Percentiles rank a stretch among this genome's conserved stretches.
Conservation (phyloP, 2,797 vertebrate genomes). For the Manis javanica region DNA sequence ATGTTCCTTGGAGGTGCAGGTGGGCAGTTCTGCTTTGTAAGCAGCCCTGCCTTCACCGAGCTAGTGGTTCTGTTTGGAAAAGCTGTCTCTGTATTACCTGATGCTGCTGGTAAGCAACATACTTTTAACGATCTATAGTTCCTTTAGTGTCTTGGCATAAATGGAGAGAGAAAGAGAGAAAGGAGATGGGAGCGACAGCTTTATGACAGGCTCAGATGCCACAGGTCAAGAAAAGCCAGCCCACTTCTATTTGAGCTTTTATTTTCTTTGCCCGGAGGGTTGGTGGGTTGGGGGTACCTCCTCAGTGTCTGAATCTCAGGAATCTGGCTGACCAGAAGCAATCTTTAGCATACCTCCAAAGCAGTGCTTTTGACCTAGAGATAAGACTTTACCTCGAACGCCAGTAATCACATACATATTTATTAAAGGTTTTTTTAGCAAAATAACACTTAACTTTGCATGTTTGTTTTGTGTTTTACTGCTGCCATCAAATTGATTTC, state of each 20-base stretch:
- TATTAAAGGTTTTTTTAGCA: not conserved
- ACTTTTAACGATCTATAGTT: too few relatives aligned
- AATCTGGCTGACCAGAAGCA: too few relatives aligned
- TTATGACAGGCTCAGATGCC: not conserved
- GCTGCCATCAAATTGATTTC: not conserved
- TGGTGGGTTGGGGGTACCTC: rapidly evolving
- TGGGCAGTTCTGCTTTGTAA: too few relatives aligned
- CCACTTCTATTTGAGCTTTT: not conserved
- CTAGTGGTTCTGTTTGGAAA: too few relatives aligned
- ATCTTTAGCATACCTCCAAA: too few relatives aligned
- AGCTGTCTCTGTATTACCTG: not conserved
- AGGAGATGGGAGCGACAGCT: too few relatives aligned
- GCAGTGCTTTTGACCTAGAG: not conserved
- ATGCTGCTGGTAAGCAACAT: not conserved
- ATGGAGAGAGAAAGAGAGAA: not conserved
- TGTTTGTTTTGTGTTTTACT: not conserved
- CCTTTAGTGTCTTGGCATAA: not conserved
- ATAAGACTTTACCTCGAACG: not conserved
- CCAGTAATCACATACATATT: not conserved
- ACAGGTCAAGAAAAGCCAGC: not conserved
- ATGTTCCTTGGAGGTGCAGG: too few relatives aligned
- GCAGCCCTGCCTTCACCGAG: too few relatives aligned
- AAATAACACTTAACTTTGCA: not conserved
- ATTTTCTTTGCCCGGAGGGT: not conserved
- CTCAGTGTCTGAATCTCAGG: not conserved